Base-by-base conservation (phyloP, 2,888 invertebrate species). In the Cataglyphis rosenhaueri region DNA sequence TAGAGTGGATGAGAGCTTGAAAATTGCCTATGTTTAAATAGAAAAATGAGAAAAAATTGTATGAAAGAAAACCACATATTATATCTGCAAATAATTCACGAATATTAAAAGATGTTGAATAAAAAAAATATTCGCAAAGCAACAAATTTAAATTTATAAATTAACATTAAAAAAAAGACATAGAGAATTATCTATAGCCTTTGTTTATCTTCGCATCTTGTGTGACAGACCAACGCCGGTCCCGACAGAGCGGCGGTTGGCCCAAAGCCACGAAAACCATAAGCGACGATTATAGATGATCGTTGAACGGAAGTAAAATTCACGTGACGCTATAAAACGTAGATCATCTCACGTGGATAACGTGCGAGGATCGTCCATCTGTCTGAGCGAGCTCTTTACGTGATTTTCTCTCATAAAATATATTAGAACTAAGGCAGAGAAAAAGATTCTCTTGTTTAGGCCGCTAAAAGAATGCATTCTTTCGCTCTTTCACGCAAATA, bases 221-320 rank as follows among this genome's bases (percentile, higher is more conserved):
- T 93, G 57, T 94, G 93, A 90, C 95, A 96, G 82, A 95, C 95
- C 90, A 95, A 88, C 29, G 95, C 94, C 21, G 35, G 95, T 94
- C 21, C 18, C 48, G 15, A 59, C 38, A 38, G 25, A 38, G 25
- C 32, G 21, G 76, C 78, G 15, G 94, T 93, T 95, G 95, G 95
- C 25, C 93, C 93, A 32, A 95, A 94, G 84, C 95, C 91, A 84
- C 94, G 93, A 73, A 95, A 92, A 35, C 95, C 93, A 57, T 95
- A 96, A 85, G 73, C 86, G 74, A 94, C 73, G 71, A 94, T 92
- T 35, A 87, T 84, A 90, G 90, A 86, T 94, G 32, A 52, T 57
- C 93, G 87, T 94, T 94, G 25, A 83, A 94, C 91, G 82, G 92
- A 90, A 86, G 93, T 94, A 86, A 52, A 52, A 95, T 93, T 68